Conservation (phyloP, 2,888 invertebrate genomes). For the Yponomeuta evonymella region DNA sequence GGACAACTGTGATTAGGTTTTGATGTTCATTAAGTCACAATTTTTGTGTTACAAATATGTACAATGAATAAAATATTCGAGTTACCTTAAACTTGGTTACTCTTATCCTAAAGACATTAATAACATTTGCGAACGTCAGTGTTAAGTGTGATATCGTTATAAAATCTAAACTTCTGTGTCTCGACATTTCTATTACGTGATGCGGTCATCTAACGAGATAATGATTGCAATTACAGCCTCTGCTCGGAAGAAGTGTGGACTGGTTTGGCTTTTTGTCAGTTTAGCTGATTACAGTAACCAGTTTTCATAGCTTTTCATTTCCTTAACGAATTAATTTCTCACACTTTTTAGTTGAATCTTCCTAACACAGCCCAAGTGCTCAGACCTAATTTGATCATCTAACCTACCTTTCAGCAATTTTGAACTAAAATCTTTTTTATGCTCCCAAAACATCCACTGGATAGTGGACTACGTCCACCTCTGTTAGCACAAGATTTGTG, state of each 20-base stretch:
- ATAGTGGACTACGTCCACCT: background rate
- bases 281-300: background rate
- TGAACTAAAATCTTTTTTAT: background rate
- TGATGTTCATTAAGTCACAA: too few relatives aligned
- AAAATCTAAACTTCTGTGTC: background rate
- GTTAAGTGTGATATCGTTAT: too few relatives aligned
- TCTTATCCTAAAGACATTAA: too few relatives aligned
- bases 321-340: background rate
- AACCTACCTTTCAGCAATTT: background rate
- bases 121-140: too few relatives aligned
- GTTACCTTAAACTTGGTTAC: too few relatives aligned
- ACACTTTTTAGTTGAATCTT: background rate
- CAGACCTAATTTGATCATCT: background rate
- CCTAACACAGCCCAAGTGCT: background rate
- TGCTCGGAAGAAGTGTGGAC: background rate
- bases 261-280: conserved; percentile 1
- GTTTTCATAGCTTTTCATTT: background rate
- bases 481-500: conserved; percentile 10
- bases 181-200: background rate
- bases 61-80: too few relatives aligned
- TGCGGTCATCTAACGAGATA: conserved; percentile 6
- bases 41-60: too few relatives aligned
- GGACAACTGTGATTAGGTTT: too few relatives aligned
- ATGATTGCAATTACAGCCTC: background rate
- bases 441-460: background rate